These are phyloP conservation scores for Drosophila borborema DNA, from an alignment of 2,888 invertebrate species.

Conservation along the genomic window DNA sequence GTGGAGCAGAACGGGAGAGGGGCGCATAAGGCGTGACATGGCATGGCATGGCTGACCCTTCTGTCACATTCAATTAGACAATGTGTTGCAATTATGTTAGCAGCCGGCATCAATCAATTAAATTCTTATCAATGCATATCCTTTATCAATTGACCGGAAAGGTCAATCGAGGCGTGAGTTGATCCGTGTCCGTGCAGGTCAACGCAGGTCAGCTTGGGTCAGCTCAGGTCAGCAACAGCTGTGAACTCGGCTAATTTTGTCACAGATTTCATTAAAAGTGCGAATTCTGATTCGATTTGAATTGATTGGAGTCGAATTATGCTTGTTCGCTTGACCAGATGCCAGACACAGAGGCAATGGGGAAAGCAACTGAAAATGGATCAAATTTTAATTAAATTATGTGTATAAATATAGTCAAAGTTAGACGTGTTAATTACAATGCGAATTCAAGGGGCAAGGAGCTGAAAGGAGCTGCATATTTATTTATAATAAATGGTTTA, in stretches of 20 bases:
- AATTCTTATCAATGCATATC: slow-evolving; percentile 43
- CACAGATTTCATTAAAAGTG: slow-evolving; percentile 8
- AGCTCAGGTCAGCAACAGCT: slow-evolving; percentile 1
- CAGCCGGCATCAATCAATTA: slow-evolving; percentile 68
- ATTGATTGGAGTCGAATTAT: neutral
- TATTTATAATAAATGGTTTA: too few species aligned
- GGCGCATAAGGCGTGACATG: neutral
- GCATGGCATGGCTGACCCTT: neutral
- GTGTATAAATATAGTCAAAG: neutral
- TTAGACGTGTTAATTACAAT: neutral
- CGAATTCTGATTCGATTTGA: neutral
- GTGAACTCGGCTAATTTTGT: slow-evolving; percentile 4
- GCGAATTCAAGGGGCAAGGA: too few species aligned
- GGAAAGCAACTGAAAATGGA: neutral
- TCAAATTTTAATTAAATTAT: neutral
- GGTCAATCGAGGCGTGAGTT: neutral
- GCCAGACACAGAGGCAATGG: neutral
- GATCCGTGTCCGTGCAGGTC: neutral
- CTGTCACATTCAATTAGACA: slow-evolving; percentile 45
- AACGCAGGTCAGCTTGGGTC: too few species aligned
- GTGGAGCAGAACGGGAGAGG: too few species aligned
- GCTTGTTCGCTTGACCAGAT: neutral
- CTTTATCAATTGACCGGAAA: slow-evolving; percentile 3
- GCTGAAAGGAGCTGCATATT: too few species aligned
- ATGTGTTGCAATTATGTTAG: slow-evolving; percentile 69